Percentiles rank a stretch among this genome's conserved stretches.
These are phyloP conservation scores for Microtus pennsylvanicus DNA, from an alignment of 2,113 vertebrate species.

Conservation along the genomic window DNA sequence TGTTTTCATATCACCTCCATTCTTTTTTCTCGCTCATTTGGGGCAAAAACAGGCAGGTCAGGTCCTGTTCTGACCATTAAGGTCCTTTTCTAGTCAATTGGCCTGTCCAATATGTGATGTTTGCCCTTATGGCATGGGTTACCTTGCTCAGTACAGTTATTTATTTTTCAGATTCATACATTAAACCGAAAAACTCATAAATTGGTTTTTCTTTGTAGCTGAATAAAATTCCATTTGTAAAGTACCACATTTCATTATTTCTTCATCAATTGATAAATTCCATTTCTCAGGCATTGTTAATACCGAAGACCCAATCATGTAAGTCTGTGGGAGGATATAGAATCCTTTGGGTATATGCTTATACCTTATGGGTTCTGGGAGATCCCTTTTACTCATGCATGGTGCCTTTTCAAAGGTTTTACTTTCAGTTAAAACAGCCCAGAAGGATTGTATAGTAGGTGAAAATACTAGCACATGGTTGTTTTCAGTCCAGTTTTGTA, in stretches of 20 bases:
- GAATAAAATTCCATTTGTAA: background rate
- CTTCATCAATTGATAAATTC: background rate
- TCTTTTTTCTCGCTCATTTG: background rate
- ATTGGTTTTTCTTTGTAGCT: background rate
- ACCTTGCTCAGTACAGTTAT: background rate
- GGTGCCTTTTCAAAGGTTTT: background rate
- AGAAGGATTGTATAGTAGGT: background rate
- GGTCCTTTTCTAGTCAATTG: background rate
- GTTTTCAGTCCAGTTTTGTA: background rate
- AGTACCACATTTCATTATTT: background rate
- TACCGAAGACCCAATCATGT: too few species aligned
- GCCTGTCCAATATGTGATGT: too few species aligned
- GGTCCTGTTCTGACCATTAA: background rate
- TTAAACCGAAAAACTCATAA: background rate
- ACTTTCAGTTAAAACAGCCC: background rate
- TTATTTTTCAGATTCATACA: background rate
- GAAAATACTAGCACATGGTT: background rate
- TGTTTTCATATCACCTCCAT: background rate
- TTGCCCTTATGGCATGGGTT: background rate
- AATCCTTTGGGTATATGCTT: too few species aligned
- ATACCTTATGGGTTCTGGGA: background rate
- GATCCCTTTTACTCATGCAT: background rate
- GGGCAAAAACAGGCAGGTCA: too few species aligned
- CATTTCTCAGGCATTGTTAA: background rate
- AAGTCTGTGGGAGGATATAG: background rate